Evolutionary conservation across 2,888 invertebrate species (phyloP).

Genomic region (Scaptomyza caliginosa): DNA sequence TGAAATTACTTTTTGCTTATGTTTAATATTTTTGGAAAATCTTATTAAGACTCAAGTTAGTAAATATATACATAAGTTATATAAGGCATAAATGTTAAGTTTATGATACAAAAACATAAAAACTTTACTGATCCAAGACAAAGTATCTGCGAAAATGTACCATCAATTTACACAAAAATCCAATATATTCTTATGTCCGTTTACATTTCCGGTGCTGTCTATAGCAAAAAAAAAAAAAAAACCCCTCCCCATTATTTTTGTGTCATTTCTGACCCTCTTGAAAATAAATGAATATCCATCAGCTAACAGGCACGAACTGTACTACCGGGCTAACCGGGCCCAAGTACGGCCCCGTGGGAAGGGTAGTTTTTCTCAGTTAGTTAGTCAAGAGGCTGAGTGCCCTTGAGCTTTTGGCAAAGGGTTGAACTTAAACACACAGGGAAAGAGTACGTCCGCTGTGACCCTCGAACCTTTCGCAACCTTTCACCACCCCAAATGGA

Average conservation of each 20-base stretch:
- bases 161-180: not conserved
- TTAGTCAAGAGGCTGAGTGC: not conserved
- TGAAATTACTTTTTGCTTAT: not conserved
- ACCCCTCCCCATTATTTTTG: not conserved
- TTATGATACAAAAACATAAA: too few relatives aligned
- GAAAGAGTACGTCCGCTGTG: constrained; percentile 8
- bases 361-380: constrained; percentile 26
- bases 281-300: constrained; percentile 22
- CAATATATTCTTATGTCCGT: not conserved
- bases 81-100: too few relatives aligned
- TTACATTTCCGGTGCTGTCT: not conserved
- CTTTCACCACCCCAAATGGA: constrained; percentile 13
- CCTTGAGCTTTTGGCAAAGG: constrained; percentile 33
- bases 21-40: too few relatives aligned
- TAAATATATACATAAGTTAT: not conserved
- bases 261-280: constrained; percentile 29
- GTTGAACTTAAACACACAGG: constrained; percentile 53
- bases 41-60: not conserved
- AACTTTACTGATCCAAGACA: too few relatives aligned
- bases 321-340: constrained; percentile 12
- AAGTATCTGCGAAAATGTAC: too few relatives aligned
- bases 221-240: not conserved
- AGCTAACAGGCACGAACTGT: constrained; percentile 31
- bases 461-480: not conserved
- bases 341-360: not conserved